Evolutionary conservation across 2,888 invertebrate genomes (phyloP).

Genomic region (Leistus spinibarbis): DNA sequence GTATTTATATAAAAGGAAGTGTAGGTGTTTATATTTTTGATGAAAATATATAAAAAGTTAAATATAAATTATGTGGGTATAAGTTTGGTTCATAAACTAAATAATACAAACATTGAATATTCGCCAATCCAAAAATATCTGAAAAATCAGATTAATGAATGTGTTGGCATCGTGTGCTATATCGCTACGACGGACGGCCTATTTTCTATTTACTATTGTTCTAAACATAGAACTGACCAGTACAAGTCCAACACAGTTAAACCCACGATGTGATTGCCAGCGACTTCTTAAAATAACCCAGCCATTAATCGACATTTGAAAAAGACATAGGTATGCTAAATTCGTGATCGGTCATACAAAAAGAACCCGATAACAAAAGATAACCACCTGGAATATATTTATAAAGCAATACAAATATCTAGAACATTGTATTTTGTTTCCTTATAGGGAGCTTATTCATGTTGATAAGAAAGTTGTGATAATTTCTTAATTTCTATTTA

Average conservation of each 20-base stretch:
- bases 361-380: no score
- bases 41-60: not conserved
- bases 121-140: slow-evolving; percentile 13
- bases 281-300: slow-evolving; percentile 19
- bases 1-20: no score
- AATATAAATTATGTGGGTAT: not conserved
- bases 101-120: slow-evolving; percentile 22
- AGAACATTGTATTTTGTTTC: no score
- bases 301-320: not conserved
- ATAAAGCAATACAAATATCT: no score
- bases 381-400: no score
- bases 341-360: no score
- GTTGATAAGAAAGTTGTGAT: no score
- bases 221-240: slow-evolving; percentile 34
- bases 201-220: slow-evolving; percentile 37
- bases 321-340: no score
- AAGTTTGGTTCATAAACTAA: no score
- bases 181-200: slow-evolving; percentile 22
- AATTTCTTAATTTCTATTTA: no score
- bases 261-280: slow-evolving; percentile 8
- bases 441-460: no score
- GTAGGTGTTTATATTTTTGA: no score
- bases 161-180: not conserved
- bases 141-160: slow-evolving; percentile 12
- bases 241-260: slow-evolving; percentile 28